Conservation (phyloP, 2,888 invertebrate genomes). For the Lasioglossum calceatum region DNA sequence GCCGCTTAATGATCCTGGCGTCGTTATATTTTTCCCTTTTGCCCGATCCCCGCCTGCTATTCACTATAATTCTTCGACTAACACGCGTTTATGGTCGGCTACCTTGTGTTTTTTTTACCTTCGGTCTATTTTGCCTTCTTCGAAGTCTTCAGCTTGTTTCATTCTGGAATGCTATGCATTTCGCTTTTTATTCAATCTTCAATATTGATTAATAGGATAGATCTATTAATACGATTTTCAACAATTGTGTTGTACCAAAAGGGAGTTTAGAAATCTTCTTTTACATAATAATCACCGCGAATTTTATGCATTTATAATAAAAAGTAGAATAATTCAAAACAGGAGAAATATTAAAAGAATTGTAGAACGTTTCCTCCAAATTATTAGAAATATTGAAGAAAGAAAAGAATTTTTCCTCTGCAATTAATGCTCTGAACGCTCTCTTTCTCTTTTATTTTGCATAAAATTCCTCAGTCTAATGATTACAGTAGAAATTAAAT, state of each 20-base stretch:
- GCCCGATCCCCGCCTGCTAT: not conserved
- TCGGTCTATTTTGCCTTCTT: not conserved
- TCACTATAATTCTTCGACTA: constrained; percentile 12
- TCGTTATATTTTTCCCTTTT: not conserved
- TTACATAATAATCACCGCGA: too few relatives aligned
- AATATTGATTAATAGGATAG: not conserved
- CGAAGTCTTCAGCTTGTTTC: not conserved
- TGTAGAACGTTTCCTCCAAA: not conserved
- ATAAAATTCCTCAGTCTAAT: not conserved
- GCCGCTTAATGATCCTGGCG: constrained; percentile 40
- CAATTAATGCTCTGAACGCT: not conserved
- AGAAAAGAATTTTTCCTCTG: not conserved
- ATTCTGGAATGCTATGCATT: too few relatives aligned
- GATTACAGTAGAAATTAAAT: not conserved
- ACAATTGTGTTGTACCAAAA: not conserved
- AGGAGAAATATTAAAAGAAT: not conserved
- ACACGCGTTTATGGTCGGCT: not conserved
- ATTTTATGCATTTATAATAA: not conserved
- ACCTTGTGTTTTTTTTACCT: not conserved
- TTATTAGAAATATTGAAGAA: too few relatives aligned
- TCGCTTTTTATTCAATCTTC: too few relatives aligned
- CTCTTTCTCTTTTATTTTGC: not conserved
- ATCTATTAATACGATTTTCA: too few relatives aligned
- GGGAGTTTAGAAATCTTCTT: not conserved
- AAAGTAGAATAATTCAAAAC: not conserved